Percentiles rank a stretch among this genome's conserved stretches.
phyloP scores from a whole-genome alignment of 2,113 vertebrate species.

The Ardeotis arabs region DNA sequence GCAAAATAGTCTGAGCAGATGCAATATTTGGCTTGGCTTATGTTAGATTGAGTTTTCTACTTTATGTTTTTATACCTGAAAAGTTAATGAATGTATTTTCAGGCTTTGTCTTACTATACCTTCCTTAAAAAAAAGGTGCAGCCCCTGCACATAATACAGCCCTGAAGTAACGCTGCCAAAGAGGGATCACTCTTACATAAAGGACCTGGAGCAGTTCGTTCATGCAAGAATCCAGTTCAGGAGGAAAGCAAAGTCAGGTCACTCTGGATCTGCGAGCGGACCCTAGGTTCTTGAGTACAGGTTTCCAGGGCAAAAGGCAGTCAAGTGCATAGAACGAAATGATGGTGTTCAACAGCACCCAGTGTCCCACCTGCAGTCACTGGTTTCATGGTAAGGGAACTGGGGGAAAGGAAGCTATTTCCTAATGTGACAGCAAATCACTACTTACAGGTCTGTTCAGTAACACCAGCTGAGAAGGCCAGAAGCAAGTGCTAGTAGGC shows the following conservation, averaged over 20 bases:
- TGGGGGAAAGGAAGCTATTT: neutral
- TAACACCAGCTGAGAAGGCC: neutral
- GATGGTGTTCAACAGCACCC: rapidly evolving
- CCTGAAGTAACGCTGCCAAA: neutral
- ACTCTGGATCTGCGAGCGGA: neutral
- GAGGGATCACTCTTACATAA: neutral
- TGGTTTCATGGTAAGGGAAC: neutral
- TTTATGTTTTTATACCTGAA: neutral
- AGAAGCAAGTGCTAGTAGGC: neutral
- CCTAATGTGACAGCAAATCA: neutral
- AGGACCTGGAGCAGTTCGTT: neutral
- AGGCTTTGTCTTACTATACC: neutral
- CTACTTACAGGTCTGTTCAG: neutral
- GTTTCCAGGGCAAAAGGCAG: neutral
- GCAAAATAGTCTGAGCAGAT: neutral
- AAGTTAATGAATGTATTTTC: neutral
- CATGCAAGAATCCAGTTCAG: neutral
- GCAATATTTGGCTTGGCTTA: neutral
- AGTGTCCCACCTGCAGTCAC: neutral
- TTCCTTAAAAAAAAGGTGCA: neutral
- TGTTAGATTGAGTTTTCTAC: neutral
- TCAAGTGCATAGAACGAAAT: neutral
- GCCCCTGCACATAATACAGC: neutral
- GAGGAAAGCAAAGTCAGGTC: neutral
- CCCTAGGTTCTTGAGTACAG: neutral